Conservation (phyloP, 2,113 vertebrate genomes). For the Cebidichthys violaceus region DNA sequence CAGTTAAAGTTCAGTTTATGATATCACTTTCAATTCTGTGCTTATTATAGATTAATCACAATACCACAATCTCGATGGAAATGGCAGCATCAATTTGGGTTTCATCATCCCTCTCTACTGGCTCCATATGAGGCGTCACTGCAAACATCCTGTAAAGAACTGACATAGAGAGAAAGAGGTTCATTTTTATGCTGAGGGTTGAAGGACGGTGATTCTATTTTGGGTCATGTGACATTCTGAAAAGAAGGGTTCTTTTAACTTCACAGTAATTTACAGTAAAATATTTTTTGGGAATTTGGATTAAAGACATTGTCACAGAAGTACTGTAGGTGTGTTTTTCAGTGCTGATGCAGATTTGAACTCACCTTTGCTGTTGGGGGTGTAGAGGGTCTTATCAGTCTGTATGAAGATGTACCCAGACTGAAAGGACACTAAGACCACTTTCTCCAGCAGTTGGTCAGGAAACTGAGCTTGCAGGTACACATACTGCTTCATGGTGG, state of each 20-base stretch:
- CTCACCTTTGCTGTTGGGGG: too few species aligned
- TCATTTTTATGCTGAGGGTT: background rate
- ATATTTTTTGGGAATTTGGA: too few species aligned
- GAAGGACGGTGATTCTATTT: background rate
- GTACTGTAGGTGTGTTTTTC: background rate
- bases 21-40: background rate
- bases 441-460: slow-evolving; percentile 68
- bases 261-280: background rate
- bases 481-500: slow-evolving; percentile 71
- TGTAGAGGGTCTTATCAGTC: too few species aligned
- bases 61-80: slow-evolving; percentile 77
- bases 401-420: slow-evolving; percentile 80
- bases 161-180: slow-evolving; percentile 38
- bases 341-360: background rate
- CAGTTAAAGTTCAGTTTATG: background rate
- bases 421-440: slow-evolving; percentile 80
- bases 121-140: slow-evolving; percentile 69
- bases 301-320: background rate
- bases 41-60: background rate
- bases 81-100: slow-evolving; percentile 46
- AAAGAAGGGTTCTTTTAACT: background rate
- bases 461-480: slow-evolving; percentile 74
- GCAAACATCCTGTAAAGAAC: slow-evolving; percentile 82
- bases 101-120: slow-evolving; percentile 37
- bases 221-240: background rate